phyloP scores from a whole-genome alignment of 1,140 invertebrate genomes.

The Apis mellifera region DNA sequence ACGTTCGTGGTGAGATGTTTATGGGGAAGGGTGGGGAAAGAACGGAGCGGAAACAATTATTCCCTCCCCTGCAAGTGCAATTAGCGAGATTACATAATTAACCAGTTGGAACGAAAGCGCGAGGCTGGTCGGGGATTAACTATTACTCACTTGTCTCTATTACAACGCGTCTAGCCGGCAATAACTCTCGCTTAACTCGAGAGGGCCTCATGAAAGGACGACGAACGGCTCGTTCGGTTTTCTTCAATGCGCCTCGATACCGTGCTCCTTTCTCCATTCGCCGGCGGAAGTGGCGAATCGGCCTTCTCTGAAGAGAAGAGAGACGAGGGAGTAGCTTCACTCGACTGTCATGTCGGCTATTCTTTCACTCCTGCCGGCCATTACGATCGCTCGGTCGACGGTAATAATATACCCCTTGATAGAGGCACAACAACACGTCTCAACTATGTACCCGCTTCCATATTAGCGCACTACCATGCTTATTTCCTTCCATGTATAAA shows the following conservation, averaged over 20 bases:
- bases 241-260: constrained; percentile 18
- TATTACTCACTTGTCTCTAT: constrained; percentile 47
- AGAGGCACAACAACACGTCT: constrained; percentile 59
- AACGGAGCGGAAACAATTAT: not conserved
- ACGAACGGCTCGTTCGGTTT: constrained; percentile 23
- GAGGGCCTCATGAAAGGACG: constrained; percentile 32
- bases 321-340: constrained; percentile 48
- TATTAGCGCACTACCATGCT: constrained; percentile 42
- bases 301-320: not conserved
- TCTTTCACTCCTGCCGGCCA: constrained; percentile 37
- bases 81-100: constrained; percentile 40
- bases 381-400: constrained; percentile 52
- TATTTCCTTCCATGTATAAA: constrained; percentile 7
- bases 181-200: constrained; percentile 51
- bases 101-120: constrained; percentile 13
- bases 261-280: constrained; percentile 25
- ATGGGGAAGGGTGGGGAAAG: not conserved
- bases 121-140: constrained; percentile 9
- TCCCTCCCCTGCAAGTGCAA: not conserved
- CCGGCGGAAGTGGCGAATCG: constrained; percentile 47
- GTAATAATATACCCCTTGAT: constrained; percentile 62
- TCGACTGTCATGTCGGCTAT: constrained; percentile 28
- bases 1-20: not conserved
- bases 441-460: constrained; percentile 59
- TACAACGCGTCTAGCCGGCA: constrained; percentile 23